Evolutionary conservation across 2,888 invertebrate genomes (phyloP).

Genomic region (Caradrina kadenii): DNA sequence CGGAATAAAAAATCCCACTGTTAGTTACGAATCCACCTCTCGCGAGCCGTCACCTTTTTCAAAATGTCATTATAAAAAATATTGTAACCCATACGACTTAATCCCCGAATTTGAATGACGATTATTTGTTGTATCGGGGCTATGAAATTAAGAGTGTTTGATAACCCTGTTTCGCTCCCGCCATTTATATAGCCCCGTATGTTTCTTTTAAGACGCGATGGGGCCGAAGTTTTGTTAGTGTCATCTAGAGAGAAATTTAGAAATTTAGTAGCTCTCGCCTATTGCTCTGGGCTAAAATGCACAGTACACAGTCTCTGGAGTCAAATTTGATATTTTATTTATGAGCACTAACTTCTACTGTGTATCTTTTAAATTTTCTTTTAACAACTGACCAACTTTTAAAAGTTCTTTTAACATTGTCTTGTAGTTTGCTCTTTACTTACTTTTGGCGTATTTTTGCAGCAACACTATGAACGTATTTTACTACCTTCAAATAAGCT

Average conservation of each 20-base stretch:
- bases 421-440: background rate
- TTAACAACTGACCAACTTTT: slow-evolving; percentile 13
- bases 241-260: slow-evolving; percentile 84
- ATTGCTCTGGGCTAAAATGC: slow-evolving; percentile 72
- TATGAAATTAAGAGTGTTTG: background rate
- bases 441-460: background rate
- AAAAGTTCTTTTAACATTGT: slow-evolving; percentile 7
- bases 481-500: too few species aligned
- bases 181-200: slow-evolving; percentile 58
- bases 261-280: slow-evolving; percentile 79
- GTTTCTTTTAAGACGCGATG: slow-evolving; percentile 69
- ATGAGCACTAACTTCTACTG: slow-evolving; percentile 51
- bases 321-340: slow-evolving; percentile 68
- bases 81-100: too few species aligned
- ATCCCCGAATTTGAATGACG: too few species aligned
- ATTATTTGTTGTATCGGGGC: too few species aligned
- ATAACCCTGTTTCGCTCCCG: background rate
- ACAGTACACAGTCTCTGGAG: slow-evolving; percentile 63
- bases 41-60: too few species aligned
- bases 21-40: too few species aligned
- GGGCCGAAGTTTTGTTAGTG: slow-evolving; percentile 81
- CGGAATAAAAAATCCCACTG: too few species aligned
- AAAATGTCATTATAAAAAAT: too few species aligned
- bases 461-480: background rate
- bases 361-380: slow-evolving; percentile 40